Evolutionary conservation across 2,797 vertebrate genomes (phyloP).

Genomic region (Malurus splendens): DNA sequence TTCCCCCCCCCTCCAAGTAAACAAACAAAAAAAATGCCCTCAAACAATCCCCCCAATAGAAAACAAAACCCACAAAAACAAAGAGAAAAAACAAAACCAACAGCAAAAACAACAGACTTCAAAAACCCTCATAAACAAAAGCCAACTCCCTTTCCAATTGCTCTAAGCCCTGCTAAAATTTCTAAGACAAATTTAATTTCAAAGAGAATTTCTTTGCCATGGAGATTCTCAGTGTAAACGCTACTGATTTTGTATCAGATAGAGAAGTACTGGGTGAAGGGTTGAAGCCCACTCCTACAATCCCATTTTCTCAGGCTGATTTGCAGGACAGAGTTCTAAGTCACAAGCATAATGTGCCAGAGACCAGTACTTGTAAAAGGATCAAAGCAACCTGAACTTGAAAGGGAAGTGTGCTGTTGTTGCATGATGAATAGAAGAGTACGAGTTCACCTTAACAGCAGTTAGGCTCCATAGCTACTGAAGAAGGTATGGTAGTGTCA

Average conservation of each 20-base stretch:
- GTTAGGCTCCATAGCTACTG: neutral
- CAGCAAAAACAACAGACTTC: too few relatives aligned
- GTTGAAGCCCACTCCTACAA: neutral
- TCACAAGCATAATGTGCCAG: neutral
- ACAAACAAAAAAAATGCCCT: neutral
- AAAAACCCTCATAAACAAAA: neutral
- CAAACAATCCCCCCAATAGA: neutral
- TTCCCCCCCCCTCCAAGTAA: neutral
- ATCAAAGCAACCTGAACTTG: neutral
- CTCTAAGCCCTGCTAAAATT: neutral
- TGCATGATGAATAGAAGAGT: accelerated
- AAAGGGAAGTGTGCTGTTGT: neutral
- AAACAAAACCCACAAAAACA: neutral
- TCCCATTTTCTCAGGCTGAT: neutral
- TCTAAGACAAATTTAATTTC: neutral
- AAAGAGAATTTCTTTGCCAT: neutral
- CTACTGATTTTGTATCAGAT: neutral
- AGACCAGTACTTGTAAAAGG: neutral
- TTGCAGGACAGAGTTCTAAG: neutral
- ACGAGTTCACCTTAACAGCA: neutral
- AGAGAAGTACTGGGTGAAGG: neutral
- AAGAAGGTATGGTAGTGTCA: neutral
- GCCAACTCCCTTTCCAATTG: neutral
- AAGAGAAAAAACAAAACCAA: neutral
- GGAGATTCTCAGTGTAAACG: neutral